Percentiles rank a stretch among this genome's conserved stretches.
Evolutionary conservation across 2,113 vertebrate species (phyloP).

Genomic region (cattle (Bos taurus)): ARS-UCD2.0 NC_037347.1:26246001-26246500

Average conservation of each 20-base stretch:
- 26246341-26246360: background rate
- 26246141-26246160: background rate
- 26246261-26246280: background rate
- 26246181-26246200: background rate
- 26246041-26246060: background rate
- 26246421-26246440: background rate
- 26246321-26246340: background rate
- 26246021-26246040: background rate
- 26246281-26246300: background rate
- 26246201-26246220: background rate
- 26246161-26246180: background rate
- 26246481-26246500: background rate
- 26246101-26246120: background rate
- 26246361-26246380: background rate
- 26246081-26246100: background rate
- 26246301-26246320: background rate
- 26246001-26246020: background rate
- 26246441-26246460: background rate
- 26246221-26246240: background rate
- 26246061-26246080: background rate
- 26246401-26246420: background rate
- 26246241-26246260: background rate
- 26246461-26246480: background rate
- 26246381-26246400: background rate
- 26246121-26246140: background rate